Evolutionary conservation across 2,113 vertebrate species (phyloP), one percentile per base, ranked within the genome.

Genomic region (Todiramphus chloris): DNA sequence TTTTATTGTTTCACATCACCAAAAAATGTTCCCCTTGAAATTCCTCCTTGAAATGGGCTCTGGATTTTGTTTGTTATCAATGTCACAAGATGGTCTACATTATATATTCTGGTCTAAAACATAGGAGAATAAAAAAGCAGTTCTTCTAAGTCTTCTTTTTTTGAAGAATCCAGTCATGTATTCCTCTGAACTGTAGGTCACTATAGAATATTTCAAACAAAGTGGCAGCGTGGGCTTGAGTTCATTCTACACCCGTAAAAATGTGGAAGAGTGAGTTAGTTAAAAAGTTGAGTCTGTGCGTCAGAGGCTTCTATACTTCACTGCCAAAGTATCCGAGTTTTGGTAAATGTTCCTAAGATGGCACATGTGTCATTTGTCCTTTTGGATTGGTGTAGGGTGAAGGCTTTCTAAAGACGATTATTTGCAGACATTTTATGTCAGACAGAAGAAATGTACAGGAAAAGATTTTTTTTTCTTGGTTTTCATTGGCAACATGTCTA

Each of bases 381-480:
- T 80, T 72, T 69, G 56, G 20, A 48, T 87, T 85, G 77, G 31
- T 87, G 44, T 91, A 18, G 89, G 86, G 80, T 64, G 83, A 96
- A 89, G 43, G 11, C 25, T 96, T 97, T 90, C 89, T 87, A 63
- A 93, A 93, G 67, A 60, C 46, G 16, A 56, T 96, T 95, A 74
- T 92, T 96, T 94, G 84, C 79, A 96, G 91, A 85, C 81, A 90
- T 56, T 77, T 81, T 93, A 68, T 96, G 88, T 97, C 96, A 96
- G 83, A 90, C 96, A 95, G 92, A 79, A 98, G 95, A 97, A 98
- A 97, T 91, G 88, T 89, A 93, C 87, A 89, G 84, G 87, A 91
- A 93, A 87, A 50, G 11, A 3, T 72, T 89, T 95, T 96, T 94
- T 91, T 89, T 39, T n/a, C n/a, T n/a, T 69, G 58, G 86, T 94